Base-by-base conservation (phyloP, 2,797 vertebrate genomes). In the Acridotheres tristis region DNA sequence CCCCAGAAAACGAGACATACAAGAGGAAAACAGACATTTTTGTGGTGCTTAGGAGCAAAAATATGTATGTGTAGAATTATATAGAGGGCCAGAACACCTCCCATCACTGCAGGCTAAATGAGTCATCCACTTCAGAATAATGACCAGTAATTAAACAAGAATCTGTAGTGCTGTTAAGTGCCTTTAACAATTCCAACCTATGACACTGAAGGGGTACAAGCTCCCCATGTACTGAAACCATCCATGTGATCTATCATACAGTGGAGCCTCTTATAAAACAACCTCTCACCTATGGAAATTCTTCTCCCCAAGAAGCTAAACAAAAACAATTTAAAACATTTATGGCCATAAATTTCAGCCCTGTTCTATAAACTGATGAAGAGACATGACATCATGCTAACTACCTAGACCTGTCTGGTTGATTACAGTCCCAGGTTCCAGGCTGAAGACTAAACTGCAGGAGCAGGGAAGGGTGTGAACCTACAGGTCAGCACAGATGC, bases 271-370 rank as follows among this genome's bases (percentile, higher is more conserved):
- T 47, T 62, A 78, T 47, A 81, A 83, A 92, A 55, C 67, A 88
- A 96, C 91, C 91, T 83, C 89, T 94, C 94, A 92, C 90, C 93
- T 84, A 82, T 23, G 42, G 63, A 93, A 93, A 91, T 85, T 25
- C 58, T 93, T 96, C 89, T 96, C 82, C 40, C 59, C 45, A 47
- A 42, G 65, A 94, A 91, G 82, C 47, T 62, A 95, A 96, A 96
- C 88, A 96, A 96, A 94, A 96, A 90, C 89, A 91, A 89, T 89
- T 63, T 83, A 72, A 92, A 96, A 92, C 92, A 95, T 93, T 94
- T 94, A 89, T 81, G 67, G 82, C 69, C 73, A 65, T n/a, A 68
- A 94, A 88, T 91, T 91, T 71, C 79, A 81, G 40, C 73, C 43
- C 53, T 68, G 48, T 43, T 63, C 76, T 76, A 91, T 86, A 66